Percentiles rank a stretch among this genome's conserved stretches.
phyloP scores from a whole-genome alignment of 2,113 vertebrate genomes.

The Ammodramus savannarum region DNA sequence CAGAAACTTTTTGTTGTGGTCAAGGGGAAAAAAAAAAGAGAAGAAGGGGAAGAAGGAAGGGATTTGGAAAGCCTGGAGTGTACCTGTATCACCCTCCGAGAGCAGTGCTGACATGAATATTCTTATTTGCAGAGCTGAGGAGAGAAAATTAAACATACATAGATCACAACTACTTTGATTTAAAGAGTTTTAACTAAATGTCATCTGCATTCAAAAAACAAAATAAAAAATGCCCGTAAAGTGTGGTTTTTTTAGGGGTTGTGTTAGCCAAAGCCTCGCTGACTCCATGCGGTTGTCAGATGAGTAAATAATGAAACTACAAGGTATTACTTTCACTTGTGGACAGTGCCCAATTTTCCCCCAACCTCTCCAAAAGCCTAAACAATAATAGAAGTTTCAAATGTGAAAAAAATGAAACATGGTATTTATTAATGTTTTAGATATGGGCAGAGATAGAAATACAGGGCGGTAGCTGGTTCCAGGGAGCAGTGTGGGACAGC shows the following conservation, averaged over 20 bases:
- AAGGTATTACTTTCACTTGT: constrained; percentile 21
- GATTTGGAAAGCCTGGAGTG: background rate
- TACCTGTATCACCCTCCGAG: background rate
- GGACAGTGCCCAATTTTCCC: constrained; percentile 23
- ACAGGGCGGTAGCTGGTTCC: background rate
- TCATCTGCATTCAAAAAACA: background rate
- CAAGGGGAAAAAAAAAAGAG: background rate
- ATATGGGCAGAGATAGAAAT: background rate
- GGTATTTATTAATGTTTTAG: background rate
- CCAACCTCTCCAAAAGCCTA: constrained; percentile 21
- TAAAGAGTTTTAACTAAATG: constrained; percentile 1
- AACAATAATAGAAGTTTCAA: constrained; percentile 34
- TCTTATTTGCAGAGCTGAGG: background rate
- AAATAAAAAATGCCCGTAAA: background rate
- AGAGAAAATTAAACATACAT: constrained; percentile 24
- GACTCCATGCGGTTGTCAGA: constrained; percentile 24
- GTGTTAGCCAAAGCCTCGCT: background rate
- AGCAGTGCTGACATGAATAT: background rate
- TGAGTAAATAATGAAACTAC: constrained; percentile 31
- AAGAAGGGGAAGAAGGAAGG: background rate
- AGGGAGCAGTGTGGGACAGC: background rate
- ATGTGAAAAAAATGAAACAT: constrained; percentile 33
- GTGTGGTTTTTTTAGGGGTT: background rate
- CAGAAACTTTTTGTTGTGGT: constrained; percentile 56
- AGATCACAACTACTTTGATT: background rate